phyloP scores from a whole-genome alignment of 2,888 invertebrate genomes.

The Baccha elongata region DNA sequence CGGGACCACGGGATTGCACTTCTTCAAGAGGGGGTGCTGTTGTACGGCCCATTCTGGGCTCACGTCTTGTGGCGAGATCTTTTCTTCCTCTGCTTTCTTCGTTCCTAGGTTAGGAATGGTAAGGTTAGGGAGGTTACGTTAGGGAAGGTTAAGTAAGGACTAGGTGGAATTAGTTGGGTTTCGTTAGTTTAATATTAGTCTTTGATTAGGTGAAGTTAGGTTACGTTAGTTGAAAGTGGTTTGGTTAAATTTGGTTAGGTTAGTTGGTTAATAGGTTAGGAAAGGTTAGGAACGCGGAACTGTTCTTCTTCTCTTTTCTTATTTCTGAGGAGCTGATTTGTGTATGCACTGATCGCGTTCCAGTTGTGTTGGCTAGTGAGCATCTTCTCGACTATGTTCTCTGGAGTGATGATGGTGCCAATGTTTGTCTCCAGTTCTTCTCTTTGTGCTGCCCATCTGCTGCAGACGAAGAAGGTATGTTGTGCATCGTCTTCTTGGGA shows the following conservation, averaged over 20 bases:
- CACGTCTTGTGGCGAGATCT: no score
- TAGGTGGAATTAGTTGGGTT: no score
- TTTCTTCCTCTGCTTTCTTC: no score
- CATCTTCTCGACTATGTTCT: constrained; percentile 5
- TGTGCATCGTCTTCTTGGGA: not conserved
- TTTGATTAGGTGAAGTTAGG: not conserved
- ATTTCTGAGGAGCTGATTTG: not conserved
- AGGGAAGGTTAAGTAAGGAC: no score
- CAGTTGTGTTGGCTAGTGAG: not conserved
- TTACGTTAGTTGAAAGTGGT: not conserved
- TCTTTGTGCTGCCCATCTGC: not conserved
- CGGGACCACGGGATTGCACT: not conserved
- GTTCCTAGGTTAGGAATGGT: no score
- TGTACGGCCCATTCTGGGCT: no score
- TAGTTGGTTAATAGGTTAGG: no score
- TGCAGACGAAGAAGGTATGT: constrained; percentile 1
- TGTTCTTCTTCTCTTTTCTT: not conserved
- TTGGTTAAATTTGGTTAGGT: no score
- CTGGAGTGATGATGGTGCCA: not conserved
- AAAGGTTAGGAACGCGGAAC: no score
- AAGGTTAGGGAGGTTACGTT: no score
- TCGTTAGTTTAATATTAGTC: no score
- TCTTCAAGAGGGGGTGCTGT: not conserved
- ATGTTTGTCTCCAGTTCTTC: not conserved
- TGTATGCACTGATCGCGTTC: not conserved